A percentile compares a stretch with the other conserved stretches of the same genome.
phyloP scores from a whole-genome alignment of 1,140 invertebrate species.

The Drosophila gunungcola region DNA sequence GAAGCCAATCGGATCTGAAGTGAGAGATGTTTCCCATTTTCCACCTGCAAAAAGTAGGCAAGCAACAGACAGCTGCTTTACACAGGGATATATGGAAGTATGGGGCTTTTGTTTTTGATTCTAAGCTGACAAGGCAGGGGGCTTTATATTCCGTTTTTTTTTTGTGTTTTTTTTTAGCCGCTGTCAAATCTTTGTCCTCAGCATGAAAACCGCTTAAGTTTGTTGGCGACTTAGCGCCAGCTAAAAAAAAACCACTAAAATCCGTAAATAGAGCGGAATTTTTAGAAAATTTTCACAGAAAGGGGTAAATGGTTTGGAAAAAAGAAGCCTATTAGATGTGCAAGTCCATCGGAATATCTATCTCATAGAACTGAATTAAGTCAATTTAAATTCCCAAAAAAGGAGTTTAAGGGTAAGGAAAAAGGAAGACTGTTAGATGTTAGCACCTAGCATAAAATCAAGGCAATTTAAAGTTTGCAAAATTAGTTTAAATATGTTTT shows the following conservation, averaged over 20 bases:
- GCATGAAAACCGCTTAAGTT: constrained; percentile 53
- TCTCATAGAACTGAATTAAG: too few relatives aligned
- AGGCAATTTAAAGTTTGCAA: too few relatives aligned
- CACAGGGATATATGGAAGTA: constrained; percentile 38
- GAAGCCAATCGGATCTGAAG: constrained; percentile 74
- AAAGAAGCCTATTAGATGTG: constrained; percentile 14
- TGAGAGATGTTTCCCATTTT: constrained; percentile 2
- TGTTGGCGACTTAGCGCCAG: constrained; percentile 44
- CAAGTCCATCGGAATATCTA: too few relatives aligned
- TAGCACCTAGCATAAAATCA: too few relatives aligned
- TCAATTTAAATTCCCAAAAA: too few relatives aligned
- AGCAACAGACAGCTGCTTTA: constrained; percentile 75
- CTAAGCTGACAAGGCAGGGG: constrained; percentile 67
- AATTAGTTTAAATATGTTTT: neutral
- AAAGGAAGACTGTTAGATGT: too few relatives aligned
- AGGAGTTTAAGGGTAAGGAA: too few relatives aligned
- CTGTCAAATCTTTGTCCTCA: constrained; percentile 48
- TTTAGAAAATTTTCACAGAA: constrained; percentile 3
- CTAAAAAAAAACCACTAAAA: neutral
- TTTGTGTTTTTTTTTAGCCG: constrained; percentile 1
- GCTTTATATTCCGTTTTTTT: constrained; percentile 20
- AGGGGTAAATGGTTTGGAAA: neutral
- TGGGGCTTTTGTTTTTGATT: constrained; percentile 68
- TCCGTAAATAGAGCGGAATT: constrained; percentile 3
- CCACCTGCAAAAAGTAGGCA: constrained; percentile 58